Base-by-base conservation (phyloP, 2,888 invertebrate species). In the Pherbina coryleti region DNA sequence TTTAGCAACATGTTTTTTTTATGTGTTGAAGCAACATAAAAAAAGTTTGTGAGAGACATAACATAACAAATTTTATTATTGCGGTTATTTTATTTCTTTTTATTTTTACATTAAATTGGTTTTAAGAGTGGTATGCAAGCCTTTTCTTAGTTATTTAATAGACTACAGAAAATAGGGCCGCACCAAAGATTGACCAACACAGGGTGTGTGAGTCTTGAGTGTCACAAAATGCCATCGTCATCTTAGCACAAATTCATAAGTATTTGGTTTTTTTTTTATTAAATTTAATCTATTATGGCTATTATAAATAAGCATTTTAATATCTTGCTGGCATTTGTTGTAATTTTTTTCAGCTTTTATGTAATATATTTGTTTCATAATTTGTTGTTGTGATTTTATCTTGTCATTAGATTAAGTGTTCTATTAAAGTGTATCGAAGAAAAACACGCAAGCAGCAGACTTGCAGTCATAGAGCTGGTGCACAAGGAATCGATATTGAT, bases 101-200 rank as follows among this genome's bases (percentile, higher is more conserved):
- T 66, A 7, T 9, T 66, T 34, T 17, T 66, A 2, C 17, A 9
- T 66, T 31, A 37, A 19, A 19, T 67, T 37, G 37, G 14, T 49
- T 19, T 44, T 5, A n/a, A 22, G 60, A 3, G 25, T 60, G 11
- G 19, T 11, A 9, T 7, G 19, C 14, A 67, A 44, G 37, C 8
- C 7, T 67, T 67, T 37, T 9, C 49, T 49, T 37, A 44, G 5
- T 37, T 17, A n/a, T 31, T 11, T 11, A 66, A 19, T n/a, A n/a
- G 22, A 67, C 37, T 37, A 31, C 19, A 19, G 14, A 14, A 51
- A 49, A 67, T 25, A 70, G 69, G 69, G 67, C 67, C n/a, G 44
- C 37, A 2, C 22, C 19, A 67, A 17, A 34, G 34, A 5, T 34
- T 60, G 37, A 19, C 22, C 44, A 49, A 67, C 19, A 37, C 3